Conservation (phyloP, 2,113 vertebrate genomes). For the Poicephalus gulielmi region DNA sequence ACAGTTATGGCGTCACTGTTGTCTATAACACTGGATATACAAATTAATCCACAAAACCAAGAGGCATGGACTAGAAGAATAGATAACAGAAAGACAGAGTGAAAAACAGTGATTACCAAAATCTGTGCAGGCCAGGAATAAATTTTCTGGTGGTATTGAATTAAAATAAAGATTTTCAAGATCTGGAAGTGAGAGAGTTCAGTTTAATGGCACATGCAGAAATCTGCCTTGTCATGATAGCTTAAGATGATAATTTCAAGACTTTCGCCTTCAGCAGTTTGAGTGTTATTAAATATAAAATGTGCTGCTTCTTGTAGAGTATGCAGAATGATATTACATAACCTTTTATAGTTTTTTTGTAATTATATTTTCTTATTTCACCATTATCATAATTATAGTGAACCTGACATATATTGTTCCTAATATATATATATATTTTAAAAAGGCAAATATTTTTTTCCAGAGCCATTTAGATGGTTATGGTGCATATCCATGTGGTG, state of each 20-base stretch:
- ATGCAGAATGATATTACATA: neutral
- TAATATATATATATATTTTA: neutral
- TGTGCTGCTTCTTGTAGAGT: neutral
- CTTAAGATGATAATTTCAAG: neutral
- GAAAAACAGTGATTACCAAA: neutral
- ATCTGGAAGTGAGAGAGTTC: neutral
- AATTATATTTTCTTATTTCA: neutral
- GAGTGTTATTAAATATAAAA: neutral
- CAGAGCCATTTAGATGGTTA: neutral
- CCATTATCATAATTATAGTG: neutral
- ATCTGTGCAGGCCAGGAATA: neutral
- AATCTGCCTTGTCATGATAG: neutral
- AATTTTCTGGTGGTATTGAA: neutral
- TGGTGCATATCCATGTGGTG: neutral
- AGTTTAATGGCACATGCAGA: neutral
- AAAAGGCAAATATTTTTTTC: neutral
- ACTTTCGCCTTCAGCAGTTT: neutral
- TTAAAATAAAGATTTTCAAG: neutral
- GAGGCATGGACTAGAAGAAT: neutral
- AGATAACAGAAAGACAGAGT: neutral
- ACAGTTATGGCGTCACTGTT: fast-evolving
- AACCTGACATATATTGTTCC: neutral
- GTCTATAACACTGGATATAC: neutral
- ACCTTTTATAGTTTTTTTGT: neutral
- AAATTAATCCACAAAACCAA: neutral